Evolutionary conservation across 2,888 invertebrate species (phyloP).

Genomic region (Clivina fossor): DNA sequence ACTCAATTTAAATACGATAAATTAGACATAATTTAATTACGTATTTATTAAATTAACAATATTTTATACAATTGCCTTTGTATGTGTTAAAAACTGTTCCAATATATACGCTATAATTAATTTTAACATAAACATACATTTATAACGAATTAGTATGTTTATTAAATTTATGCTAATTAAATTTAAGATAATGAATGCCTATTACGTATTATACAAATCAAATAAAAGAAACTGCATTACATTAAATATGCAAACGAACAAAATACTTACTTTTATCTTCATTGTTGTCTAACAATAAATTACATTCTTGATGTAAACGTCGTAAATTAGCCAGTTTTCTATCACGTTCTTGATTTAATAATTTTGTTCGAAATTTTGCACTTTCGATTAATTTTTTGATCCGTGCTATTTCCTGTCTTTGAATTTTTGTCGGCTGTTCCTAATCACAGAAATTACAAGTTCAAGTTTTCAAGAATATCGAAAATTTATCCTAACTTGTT

Average conservation of each 20-base stretch:
- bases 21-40: no score
- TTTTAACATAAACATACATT: no score
- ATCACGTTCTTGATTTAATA: conserved; percentile 70
- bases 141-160: no score
- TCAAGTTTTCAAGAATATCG: no score
- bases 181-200: background rate
- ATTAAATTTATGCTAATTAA: no score
- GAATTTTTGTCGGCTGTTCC: conserved; percentile 65
- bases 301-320: conserved; percentile 65
- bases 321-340: conserved; percentile 64
- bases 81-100: no score
- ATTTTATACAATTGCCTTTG: no score
- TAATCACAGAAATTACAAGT: conserved; percentile 49
- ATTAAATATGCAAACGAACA: conserved; percentile 1
- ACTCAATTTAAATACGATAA: no score
- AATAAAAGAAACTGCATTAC: conserved; percentile 7
- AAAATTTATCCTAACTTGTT: conserved; percentile 46
- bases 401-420: conserved; percentile 64
- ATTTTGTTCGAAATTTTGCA: conserved; percentile 66
- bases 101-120: no score
- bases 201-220: background rate
- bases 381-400: conserved; percentile 71
- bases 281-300: conserved; percentile 66
- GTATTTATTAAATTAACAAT: no score
- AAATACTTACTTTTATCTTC: conserved; percentile 63